Percentiles rank a stretch among this genome's conserved stretches.
These are phyloP conservation scores for Coregonus clupeaformis DNA, from an alignment of 2,113 vertebrate species.

Conservation along the genomic window DNA sequence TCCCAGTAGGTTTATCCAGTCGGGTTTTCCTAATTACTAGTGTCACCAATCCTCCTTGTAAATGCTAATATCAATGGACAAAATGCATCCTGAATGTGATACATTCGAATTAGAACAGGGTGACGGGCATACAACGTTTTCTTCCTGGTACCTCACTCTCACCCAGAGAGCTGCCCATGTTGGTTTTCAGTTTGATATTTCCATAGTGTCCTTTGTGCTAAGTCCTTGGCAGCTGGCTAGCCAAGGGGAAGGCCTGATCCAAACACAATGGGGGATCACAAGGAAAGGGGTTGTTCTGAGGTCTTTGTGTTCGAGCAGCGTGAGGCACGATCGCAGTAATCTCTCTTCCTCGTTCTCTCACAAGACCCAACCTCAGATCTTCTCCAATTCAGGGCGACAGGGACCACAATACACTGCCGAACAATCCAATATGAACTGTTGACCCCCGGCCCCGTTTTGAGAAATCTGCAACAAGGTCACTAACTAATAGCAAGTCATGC, in stretches of 20 bases:
- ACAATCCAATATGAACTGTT: conserved; percentile 28
- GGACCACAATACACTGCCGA: conserved; percentile 21
- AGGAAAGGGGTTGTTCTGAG: conserved; percentile 58
- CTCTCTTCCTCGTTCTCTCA: conserved; percentile 69
- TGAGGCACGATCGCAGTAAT: conserved; percentile 67
- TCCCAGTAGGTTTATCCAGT: too few species aligned
- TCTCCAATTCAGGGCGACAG: conserved; percentile 47
- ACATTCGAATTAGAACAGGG: not conserved
- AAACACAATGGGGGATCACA: conserved; percentile 61
- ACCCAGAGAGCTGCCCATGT: conserved; percentile 17
- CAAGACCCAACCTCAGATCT: conserved; percentile 60
- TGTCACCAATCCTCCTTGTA: not conserved
- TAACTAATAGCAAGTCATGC: not conserved
- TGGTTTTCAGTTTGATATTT: conserved; percentile 49
- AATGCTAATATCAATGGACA: not conserved
- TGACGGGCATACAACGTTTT: too few species aligned
- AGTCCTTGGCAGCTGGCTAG: conserved; percentile 45
- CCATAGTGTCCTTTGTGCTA: conserved; percentile 43
- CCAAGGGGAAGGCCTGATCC: conserved; percentile 57
- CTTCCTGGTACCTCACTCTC: too few species aligned
- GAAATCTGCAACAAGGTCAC: conserved; percentile 57
- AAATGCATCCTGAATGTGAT: conserved; percentile 5
- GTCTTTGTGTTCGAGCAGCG: conserved; percentile 60
- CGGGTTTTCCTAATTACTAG: too few species aligned
- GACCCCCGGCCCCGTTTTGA: conserved; percentile 39